Percentiles rank a stretch among this genome's conserved stretches.
Evolutionary conservation across 1,140 invertebrate species (phyloP).

Genomic region (Drosophila mauritiana): DNA sequence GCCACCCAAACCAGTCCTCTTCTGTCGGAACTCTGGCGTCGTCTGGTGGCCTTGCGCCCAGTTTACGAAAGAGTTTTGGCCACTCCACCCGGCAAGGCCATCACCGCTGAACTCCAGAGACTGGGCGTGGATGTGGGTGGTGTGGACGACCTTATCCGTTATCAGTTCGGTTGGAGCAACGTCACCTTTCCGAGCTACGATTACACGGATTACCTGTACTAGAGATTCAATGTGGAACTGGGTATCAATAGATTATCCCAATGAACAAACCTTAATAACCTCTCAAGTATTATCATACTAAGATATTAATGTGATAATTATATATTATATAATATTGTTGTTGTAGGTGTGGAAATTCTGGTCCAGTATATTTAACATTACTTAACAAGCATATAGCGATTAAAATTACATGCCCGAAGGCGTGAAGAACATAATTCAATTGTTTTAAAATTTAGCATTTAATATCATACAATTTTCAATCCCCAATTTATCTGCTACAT

Average conservation of each 20-base stretch:
- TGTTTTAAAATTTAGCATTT: neutral
- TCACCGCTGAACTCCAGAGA: constrained; percentile 36
- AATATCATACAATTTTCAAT: no score
- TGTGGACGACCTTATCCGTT: constrained; percentile 44
- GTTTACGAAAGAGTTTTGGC: constrained; percentile 69
- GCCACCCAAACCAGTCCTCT: constrained; percentile 43
- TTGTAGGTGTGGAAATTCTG: neutral
- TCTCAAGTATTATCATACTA: neutral
- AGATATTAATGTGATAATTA: no score
- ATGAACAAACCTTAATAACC: neutral
- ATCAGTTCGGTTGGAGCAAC: constrained; percentile 69
- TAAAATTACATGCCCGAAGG: neutral
- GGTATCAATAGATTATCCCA: no score
- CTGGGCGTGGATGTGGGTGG: constrained; percentile 55
- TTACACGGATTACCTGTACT: constrained; percentile 43
- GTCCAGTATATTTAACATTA: neutral
- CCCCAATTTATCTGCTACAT: constrained; percentile 1
- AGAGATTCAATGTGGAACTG: neutral
- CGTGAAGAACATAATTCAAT: neutral
- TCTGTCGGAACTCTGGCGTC: constrained; percentile 63
- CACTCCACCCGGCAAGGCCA: constrained; percentile 20
- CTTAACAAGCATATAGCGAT: neutral
- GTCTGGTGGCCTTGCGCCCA: constrained; percentile 56
- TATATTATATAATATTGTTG: no score
- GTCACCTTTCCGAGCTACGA: constrained; percentile 33